These are phyloP conservation scores for Scomber scombrus DNA, from an alignment of 2,113 vertebrate genomes.

Conservation along the genomic window DNA sequence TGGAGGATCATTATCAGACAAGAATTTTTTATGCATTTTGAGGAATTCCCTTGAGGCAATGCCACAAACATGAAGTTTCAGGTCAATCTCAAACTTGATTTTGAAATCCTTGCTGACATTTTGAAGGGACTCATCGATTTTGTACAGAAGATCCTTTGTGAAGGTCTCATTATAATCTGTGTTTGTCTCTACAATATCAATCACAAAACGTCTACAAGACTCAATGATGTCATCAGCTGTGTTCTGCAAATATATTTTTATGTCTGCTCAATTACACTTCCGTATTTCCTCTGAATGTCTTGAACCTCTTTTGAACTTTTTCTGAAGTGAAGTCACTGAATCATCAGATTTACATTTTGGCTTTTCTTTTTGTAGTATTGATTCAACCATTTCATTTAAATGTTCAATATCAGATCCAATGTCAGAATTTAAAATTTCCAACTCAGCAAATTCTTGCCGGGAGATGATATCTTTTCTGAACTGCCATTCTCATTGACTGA, in stretches of 20 bases:
- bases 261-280: constrained; percentile 53
- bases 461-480: too few relatives aligned
- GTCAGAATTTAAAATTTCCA: constrained; percentile 64
- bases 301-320: constrained; percentile 30
- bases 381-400: neutral
- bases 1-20: constrained; percentile 28
- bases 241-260: constrained; percentile 8
- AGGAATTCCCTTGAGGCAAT: constrained; percentile 57
- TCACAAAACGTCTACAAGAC: constrained; percentile 6
- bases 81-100: constrained; percentile 48
- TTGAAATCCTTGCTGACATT: fast-evolving
- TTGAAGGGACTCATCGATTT: constrained; percentile 43
- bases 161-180: constrained; percentile 69
- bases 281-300: constrained; percentile 43
- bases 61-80: constrained; percentile 73
- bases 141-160: constrained; percentile 46
- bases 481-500: too few relatives aligned
- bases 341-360: constrained; percentile 56
- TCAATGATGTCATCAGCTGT: constrained; percentile 16
- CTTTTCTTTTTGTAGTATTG: constrained; percentile 70
- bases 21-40: constrained; percentile 64
- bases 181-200: constrained; percentile 24
- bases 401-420: neutral
- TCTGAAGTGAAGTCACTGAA: constrained; percentile 19
- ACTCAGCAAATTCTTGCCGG: constrained; percentile 53